Percentiles rank a stretch among this genome's conserved stretches.
These are phyloP conservation scores for Etheostoma nigrum DNA, from an alignment of 2,797 vertebrate genomes.

Conservation along the genomic window DNA sequence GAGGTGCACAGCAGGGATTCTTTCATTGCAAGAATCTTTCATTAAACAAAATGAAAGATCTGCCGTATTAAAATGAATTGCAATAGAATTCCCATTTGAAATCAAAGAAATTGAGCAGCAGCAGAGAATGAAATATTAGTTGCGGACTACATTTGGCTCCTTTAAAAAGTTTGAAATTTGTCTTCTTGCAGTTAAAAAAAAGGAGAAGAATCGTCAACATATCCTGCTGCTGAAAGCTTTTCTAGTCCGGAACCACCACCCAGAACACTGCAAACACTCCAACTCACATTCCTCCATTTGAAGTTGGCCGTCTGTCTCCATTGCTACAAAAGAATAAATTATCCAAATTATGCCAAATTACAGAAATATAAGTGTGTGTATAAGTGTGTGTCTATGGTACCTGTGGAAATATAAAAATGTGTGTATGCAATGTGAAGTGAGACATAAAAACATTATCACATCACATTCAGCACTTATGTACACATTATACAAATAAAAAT, in stretches of 20 bases:
- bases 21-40: slow-evolving; percentile 29
- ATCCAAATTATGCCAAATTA: slow-evolving; percentile 76
- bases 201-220: slow-evolving; percentile 31
- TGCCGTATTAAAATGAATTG: not conserved
- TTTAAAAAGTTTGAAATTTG: slow-evolving; percentile 7
- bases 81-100: slow-evolving; percentile 16
- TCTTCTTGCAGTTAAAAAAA: not conserved
- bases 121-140: slow-evolving; percentile 41
- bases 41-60: slow-evolving; percentile 39
- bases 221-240: slow-evolving; percentile 49
- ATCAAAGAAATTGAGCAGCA: slow-evolving; percentile 35
- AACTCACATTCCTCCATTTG: slow-evolving; percentile 89
- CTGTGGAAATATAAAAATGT: not conserved
- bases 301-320: slow-evolving; percentile 80
- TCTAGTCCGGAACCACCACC: slow-evolving; percentile 74
- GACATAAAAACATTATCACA: not conserved
- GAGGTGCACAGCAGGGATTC: slow-evolving; percentile 27
- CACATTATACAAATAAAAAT: not conserved
- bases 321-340: slow-evolving; percentile 86
- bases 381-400: slow-evolving; percentile 21
- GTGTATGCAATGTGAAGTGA: slow-evolving; percentile 2
- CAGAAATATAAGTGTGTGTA: slow-evolving; percentile 50
- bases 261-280: slow-evolving; percentile 77
- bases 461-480: not conserved
- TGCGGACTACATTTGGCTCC: not conserved